phyloP scores from a whole-genome alignment of 2,888 invertebrate species.

The Melipona bicolor region DNA sequence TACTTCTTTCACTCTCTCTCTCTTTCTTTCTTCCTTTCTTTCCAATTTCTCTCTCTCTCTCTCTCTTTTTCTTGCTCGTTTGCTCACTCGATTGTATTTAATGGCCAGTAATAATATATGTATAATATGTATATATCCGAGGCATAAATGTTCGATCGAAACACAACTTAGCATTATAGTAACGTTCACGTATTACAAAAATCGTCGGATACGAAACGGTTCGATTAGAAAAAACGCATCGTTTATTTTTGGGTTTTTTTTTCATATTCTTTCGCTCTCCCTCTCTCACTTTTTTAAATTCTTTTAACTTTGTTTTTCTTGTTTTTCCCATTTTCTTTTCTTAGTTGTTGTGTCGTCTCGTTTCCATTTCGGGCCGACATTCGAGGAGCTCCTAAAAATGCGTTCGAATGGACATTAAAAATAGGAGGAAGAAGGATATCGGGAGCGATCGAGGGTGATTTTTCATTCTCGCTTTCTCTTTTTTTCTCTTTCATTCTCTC shows the following conservation, averaged over 20 bases:
- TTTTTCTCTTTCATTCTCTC: not conserved
- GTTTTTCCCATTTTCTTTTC: not conserved
- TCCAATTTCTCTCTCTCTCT: not conserved
- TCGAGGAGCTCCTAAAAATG: conserved; percentile 60
- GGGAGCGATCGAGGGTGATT: conserved; percentile 1
- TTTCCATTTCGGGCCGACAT: conserved; percentile 51
- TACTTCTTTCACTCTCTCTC: not conserved
- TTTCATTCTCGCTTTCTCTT: not conserved
- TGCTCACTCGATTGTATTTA: conserved; percentile 17
- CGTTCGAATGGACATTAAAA: conserved; percentile 49
- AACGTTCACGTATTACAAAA: conserved; percentile 67
- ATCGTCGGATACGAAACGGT: conserved; percentile 54
- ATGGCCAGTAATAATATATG: conserved; percentile 50
- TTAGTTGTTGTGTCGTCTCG: not conserved
- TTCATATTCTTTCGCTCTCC: not conserved
- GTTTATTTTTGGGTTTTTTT: conserved; percentile 13
- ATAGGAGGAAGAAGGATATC: conserved; percentile 38
- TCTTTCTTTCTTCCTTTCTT: not conserved
- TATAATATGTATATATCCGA: conserved; percentile 17
- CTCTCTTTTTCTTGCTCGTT: not conserved
- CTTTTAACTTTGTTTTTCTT: not conserved
- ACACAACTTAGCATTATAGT: conserved; percentile 58
- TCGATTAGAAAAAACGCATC: conserved; percentile 56
- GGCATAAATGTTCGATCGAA: conserved; percentile 31
- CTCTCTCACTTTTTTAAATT: not conserved